These are phyloP conservation scores for Oscheius sp. DNA, from an alignment of 2,888 invertebrate species.

Conservation along the genomic window DNA sequence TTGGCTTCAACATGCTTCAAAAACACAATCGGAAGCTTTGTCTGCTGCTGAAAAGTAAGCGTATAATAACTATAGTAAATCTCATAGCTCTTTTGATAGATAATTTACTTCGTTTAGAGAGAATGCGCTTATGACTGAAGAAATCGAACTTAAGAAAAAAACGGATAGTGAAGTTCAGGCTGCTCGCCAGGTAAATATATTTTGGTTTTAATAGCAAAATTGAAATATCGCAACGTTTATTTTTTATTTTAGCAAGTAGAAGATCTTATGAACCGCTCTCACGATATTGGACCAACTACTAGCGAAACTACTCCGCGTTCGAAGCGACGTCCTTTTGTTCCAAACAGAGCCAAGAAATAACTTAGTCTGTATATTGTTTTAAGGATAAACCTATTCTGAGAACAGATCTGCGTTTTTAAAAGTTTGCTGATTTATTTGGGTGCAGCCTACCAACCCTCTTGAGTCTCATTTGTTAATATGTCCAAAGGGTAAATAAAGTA, in stretches of 20 bases:
- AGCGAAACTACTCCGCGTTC: constrained; percentile 25
- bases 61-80: no score
- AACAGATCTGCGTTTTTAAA: no score
- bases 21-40: constrained; percentile 22
- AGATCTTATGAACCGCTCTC: constrained; percentile 17
- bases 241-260: constrained; percentile 1
- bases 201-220: background rate
- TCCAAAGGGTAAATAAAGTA: no score
- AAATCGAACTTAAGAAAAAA: background rate
- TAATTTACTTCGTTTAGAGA: constrained; percentile 11
- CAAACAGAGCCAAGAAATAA: constrained; percentile 7
- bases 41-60: background rate
- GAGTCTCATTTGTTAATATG: no score
- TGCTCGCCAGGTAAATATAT: constrained; percentile 10
- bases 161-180: constrained; percentile 5
- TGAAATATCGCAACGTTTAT: no score
- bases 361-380: no score
- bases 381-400: no score
- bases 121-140: background rate
- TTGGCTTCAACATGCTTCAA: constrained; percentile 15
- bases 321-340: constrained; percentile 2
- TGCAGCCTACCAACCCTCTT: no score
- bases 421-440: no score
- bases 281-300: background rate
- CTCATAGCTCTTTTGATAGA: no score